Evolutionary conservation across 2,888 invertebrate genomes (phyloP).

Genomic region (Thereva nobilitata): DNA sequence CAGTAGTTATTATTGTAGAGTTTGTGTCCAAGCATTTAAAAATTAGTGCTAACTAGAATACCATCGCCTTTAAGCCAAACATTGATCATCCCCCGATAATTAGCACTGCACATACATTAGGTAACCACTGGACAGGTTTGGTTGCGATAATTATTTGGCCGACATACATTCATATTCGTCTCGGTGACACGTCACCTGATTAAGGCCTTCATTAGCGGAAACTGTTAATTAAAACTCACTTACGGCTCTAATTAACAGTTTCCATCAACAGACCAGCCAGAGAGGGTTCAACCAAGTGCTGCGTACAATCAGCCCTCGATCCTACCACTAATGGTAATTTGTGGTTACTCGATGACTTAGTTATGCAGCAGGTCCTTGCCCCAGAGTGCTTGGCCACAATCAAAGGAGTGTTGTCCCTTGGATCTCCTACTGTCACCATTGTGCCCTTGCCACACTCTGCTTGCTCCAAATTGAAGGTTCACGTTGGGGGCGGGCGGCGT

Average conservation of each 20-base stretch:
- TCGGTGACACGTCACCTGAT: constrained; percentile 12
- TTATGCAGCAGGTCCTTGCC: constrained; percentile 22
- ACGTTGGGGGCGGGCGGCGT: neutral
- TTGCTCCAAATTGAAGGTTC: constrained; percentile 22
- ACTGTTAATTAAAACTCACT: constrained; percentile 34
- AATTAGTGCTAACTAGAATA: too few relatives aligned
- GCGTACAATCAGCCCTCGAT: constrained; percentile 31
- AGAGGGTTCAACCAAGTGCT: constrained; percentile 3
- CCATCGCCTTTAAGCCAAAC: too few relatives aligned
- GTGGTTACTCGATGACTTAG: constrained; percentile 37
- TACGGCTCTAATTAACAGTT: constrained; percentile 33
- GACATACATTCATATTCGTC: constrained; percentile 22
- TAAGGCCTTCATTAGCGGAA: constrained; percentile 17
- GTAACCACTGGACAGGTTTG: too few relatives aligned
- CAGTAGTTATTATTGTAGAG: too few relatives aligned
- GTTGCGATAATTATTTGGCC: neutral
- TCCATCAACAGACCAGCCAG: constrained; percentile 18
- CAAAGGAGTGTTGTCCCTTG: constrained; percentile 3
- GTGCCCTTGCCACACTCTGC: neutral
- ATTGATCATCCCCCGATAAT: too few relatives aligned
- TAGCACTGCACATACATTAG: too few relatives aligned
- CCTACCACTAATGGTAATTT: constrained; percentile 39
- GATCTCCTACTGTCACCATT: neutral
- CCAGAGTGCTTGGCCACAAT: constrained; percentile 7
- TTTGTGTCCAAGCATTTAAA: too few relatives aligned